Evolutionary conservation across 2,888 invertebrate species (phyloP).

Genomic region (Seira ritae): DNA sequence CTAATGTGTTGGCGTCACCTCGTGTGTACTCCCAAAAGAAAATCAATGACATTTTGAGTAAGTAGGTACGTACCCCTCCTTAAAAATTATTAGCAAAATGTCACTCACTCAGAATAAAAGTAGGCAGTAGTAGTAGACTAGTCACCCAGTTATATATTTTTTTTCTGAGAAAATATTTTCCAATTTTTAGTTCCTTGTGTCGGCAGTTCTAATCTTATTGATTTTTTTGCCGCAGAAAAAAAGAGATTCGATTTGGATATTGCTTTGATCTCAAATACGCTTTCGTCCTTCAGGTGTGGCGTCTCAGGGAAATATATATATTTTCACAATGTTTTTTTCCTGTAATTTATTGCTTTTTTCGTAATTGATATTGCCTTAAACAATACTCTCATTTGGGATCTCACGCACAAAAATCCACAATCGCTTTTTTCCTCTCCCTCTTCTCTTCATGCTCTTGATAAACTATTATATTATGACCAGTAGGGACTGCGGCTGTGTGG

Average conservation of each 20-base stretch:
- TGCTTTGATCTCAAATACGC: not conserved
- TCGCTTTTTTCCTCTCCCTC: not conserved
- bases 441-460: not conserved
- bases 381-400: conserved; percentile 10
- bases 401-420: not conserved
- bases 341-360: conserved; percentile 54
- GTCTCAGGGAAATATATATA: too few relatives aligned
- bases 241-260: conserved; percentile 41
- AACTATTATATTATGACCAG: too few relatives aligned
- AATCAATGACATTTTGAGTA: too few relatives aligned
- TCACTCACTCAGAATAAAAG: too few relatives aligned
- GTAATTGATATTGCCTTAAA: conserved; percentile 61
- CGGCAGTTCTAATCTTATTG: too few relatives aligned
- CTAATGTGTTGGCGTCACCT: not conserved
- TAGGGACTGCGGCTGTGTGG: too few relatives aligned
- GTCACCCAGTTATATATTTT: too few relatives aligned
- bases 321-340: not conserved
- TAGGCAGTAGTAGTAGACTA: too few relatives aligned
- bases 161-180: too few relatives aligned
- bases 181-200: too few relatives aligned
- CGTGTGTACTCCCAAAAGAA: not conserved
- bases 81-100: too few relatives aligned
- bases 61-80: too few relatives aligned
- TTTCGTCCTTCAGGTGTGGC: conserved; percentile 38
- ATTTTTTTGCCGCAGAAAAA: not conserved